Base-by-base conservation (phyloP, 2,888 invertebrate species). In the Dinocampus coccinellae region DNA sequence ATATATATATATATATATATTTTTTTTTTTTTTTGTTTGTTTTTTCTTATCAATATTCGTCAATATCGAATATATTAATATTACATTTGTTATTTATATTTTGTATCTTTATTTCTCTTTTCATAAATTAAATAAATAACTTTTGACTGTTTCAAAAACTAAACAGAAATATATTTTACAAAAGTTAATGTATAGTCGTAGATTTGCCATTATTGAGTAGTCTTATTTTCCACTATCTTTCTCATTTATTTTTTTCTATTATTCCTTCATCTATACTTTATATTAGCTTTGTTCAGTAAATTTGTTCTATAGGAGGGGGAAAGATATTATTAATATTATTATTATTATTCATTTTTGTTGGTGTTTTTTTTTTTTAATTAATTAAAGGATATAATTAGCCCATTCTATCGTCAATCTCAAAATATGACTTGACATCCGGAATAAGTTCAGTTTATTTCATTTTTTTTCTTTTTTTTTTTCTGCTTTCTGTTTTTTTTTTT, bases 101-200 rank as follows among this genome's bases (percentile, higher is more conserved):
- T 61, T 70, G 52, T 67, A 42, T 16, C 53, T 73, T 64, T 72
- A 68, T 78, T 73, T 81, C 74, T 81, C 74, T 80, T 80, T 80
- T 78, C 81, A 85, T 85, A 86, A 85, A 84, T 86, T 85, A 85
- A 84, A 85, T 86, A 85, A 85, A 85, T 84, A 84, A 81, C 77
- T 83, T 79, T 83, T 79, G 81, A 83, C 79, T 81, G 80, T 80
- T 47, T 69, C 39, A 80, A 77, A 80, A 78, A 81, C 81, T 82
- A 82, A 85, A 84, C 78, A 82, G 83, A 65, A 85, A 79, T 84
- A n/a, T n/a, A 85, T 84, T 80, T 86, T 86, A 86, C 86, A 86
- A 86, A 85, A 84, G 79, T 82, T 81, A 83, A 82, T 82, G 81
- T 81, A 81, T 81, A 82, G 79, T 76, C 75, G 69, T 76, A 80